phyloP scores from a whole-genome alignment of 1,140 invertebrate genomes.

The Drosophila grimshawi region DNA sequence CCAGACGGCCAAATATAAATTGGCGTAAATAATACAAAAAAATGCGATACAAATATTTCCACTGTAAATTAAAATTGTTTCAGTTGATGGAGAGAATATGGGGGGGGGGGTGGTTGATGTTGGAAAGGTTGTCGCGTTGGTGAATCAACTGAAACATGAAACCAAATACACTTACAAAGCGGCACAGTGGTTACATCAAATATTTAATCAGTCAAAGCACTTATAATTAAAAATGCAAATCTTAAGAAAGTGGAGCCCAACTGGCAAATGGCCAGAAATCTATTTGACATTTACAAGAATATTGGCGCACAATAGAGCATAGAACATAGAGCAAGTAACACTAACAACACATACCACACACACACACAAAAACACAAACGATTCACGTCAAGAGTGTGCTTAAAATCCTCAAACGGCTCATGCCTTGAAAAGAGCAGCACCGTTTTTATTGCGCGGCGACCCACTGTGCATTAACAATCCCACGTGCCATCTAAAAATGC shows the following conservation, averaged over 20 bases:
- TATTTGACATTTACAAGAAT: background rate
- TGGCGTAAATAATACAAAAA: slow-evolving; percentile 62
- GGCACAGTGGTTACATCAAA: slow-evolving; percentile 44
- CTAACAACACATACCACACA: background rate
- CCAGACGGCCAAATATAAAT: slow-evolving; percentile 65
- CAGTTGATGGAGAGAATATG: too few species aligned
- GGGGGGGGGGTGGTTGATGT: slow-evolving; percentile 1
- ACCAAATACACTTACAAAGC: slow-evolving; percentile 27
- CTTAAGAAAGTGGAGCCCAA: background rate
- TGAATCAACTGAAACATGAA: slow-evolving; percentile 52
- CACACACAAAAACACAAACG: background rate
- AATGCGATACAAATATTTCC: slow-evolving; percentile 55
- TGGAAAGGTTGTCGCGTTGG: slow-evolving; percentile 21
- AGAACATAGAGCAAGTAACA: background rate
- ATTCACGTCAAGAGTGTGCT: background rate
- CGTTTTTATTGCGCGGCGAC: background rate
- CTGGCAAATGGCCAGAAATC: background rate
- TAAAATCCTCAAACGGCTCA: background rate
- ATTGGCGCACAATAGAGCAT: background rate
- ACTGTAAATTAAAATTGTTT: slow-evolving; percentile 62
- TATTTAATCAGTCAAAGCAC: slow-evolving; percentile 41
- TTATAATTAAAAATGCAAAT: background rate
- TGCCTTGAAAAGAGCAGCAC: background rate
- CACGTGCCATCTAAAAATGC: slow-evolving; percentile 59
- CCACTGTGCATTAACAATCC: slow-evolving; percentile 39